Base-by-base conservation (phyloP, 2,113 vertebrate genomes). In the Microcebus jonahi region DNA sequence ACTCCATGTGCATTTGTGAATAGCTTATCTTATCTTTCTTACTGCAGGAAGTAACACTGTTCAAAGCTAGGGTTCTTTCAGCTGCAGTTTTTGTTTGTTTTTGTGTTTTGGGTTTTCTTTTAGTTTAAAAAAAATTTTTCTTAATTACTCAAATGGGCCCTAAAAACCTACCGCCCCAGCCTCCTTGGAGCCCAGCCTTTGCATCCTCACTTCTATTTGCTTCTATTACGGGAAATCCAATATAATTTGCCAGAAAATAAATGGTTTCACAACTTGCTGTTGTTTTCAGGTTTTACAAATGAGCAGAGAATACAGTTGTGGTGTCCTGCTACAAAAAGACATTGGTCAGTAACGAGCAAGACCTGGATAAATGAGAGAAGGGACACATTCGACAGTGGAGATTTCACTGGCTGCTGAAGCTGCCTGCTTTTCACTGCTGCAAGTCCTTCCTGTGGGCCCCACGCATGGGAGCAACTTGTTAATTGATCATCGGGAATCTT, bases 271-370 rank as follows among this genome's bases (percentile, higher is more conserved):
- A n/a, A 71, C 29, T 79, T 90, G 53, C 84, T 94, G 4, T 97
- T 89, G 48, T 75, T 97, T 96, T 25, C 71, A 98, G 98, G 84
- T 88, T 97, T 85, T 94, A 96, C 80, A 97, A 81, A 67, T 98
- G 88, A 98, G 36, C 48, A 13, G 53, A 88, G 20, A 59, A 63
- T 57, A 15, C 0, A 2, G 21, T 39, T 8, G 59, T 8, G 45
- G n/a, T 70, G 76, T 31, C 91, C 93, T 42, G 45, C 88, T 23
- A 10, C 27, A 39, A 83, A 88, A 65, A 90, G 45, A 48, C 63
- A 0, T 34, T 48, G 82, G 75, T 65, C 92, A 17, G 17, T 25
- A 55, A 93, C 0, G 20, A 79, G n/a, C 4, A 0, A 36, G 50
- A 63, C 29, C 63, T 39, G 39, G 71, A 70, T 42, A 53, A 34